Evolutionary conservation across 2,113 vertebrate genomes (phyloP).

Genomic region (Oreocharis arfaki): DNA sequence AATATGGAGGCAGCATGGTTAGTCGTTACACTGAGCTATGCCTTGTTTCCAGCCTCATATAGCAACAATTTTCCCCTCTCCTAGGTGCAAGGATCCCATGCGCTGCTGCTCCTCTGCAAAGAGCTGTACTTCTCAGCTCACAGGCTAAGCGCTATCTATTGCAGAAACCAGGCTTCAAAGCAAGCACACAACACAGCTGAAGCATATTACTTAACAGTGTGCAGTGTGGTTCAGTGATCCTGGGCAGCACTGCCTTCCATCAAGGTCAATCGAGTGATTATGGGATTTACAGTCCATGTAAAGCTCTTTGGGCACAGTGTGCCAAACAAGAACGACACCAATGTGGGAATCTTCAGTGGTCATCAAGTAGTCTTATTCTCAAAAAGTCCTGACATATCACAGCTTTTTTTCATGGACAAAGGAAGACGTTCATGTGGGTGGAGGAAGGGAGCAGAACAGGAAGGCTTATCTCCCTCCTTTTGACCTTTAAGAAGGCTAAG

Average conservation of each 20-base stretch:
- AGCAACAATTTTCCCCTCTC: background rate
- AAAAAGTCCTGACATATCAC: background rate
- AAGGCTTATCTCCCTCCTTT: constrained; percentile 9
- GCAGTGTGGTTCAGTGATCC: background rate
- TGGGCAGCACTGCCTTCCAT: background rate
- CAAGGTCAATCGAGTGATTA: constrained; percentile 50
- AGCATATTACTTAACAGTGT: background rate
- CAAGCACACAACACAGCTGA: background rate
- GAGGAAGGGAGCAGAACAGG: background rate
- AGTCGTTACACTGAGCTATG: background rate
- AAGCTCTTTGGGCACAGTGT: background rate
- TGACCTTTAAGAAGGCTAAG: constrained; percentile 34
- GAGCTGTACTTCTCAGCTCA: background rate
- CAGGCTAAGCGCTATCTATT: background rate
- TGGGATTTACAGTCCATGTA: background rate
- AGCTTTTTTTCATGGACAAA: background rate
- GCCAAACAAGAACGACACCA: background rate
- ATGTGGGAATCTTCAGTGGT: background rate
- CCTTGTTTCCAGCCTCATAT: background rate
- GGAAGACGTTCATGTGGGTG: background rate
- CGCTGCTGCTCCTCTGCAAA: background rate
- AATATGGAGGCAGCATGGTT: background rate
- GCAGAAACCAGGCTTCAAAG: background rate
- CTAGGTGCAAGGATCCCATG: background rate
- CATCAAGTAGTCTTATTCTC: constrained; percentile 51